These are phyloP conservation scores for Syndactyla subalaris DNA, from an alignment of 2,797 vertebrate genomes.

Conservation along the genomic window DNA sequence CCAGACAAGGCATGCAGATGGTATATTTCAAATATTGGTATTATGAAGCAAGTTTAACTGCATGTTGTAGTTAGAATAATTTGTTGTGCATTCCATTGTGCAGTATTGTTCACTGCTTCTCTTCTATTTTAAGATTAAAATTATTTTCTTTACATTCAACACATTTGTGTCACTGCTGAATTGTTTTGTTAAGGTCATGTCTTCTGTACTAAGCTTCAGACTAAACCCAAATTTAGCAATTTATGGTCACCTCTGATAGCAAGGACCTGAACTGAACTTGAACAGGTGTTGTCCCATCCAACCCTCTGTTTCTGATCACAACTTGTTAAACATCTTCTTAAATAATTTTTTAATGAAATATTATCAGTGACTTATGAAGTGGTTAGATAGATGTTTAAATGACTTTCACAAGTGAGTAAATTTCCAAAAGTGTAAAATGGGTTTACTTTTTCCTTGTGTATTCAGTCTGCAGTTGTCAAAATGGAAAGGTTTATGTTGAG, in stretches of 20 bases:
- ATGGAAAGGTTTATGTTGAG: background rate
- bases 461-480: background rate
- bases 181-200: background rate
- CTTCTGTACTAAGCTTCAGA: background rate
- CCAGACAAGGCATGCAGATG: background rate
- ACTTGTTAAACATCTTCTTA: background rate
- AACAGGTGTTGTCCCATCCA: background rate
- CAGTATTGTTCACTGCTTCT: background rate
- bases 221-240: background rate
- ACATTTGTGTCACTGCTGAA: background rate
- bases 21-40: background rate
- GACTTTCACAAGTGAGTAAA: background rate
- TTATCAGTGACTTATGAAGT: background rate
- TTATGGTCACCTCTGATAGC: background rate
- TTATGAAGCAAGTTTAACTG: background rate
- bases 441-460: background rate
- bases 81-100: background rate
- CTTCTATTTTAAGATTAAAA: background rate
- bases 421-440: background rate
- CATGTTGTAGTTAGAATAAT: background rate
- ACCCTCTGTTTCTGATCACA: background rate
- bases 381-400: background rate
- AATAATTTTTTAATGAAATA: background rate
- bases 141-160: background rate
- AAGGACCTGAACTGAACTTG: background rate